A percentile compares a stretch with the other conserved stretches of the same genome.
Evolutionary conservation across 2,888 invertebrate genomes (phyloP).

Genomic region (Tanypteryx hageni): DNA sequence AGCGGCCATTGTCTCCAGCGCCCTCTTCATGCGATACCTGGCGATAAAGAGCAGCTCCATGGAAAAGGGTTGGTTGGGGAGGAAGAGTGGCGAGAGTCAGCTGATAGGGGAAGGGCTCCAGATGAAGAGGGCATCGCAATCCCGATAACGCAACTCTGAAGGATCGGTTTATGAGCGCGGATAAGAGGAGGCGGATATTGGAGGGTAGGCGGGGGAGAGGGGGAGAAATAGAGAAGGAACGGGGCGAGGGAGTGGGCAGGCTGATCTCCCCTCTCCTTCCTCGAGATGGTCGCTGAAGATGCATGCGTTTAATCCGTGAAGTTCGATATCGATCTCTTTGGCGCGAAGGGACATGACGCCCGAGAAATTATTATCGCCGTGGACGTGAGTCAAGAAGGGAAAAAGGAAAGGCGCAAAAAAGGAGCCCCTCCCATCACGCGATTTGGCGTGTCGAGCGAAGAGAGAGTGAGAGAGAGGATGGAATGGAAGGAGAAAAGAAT

Average conservation of each 20-base stretch:
- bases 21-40: not conserved
- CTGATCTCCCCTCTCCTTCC: too few species aligned
- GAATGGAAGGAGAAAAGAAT: too few species aligned
- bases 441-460: not conserved
- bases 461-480: too few species aligned
- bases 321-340: constrained; percentile 7
- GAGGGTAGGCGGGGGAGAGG: too few species aligned
- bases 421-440: not conserved
- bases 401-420: not conserved
- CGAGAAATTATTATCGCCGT: constrained; percentile 14
- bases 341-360: not conserved
- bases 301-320: constrained; percentile 32
- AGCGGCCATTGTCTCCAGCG: not conserved
- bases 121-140: too few species aligned
- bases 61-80: not conserved
- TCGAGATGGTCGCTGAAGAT: not conserved
- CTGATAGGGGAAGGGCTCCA: too few species aligned
- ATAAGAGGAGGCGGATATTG: too few species aligned
- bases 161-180: too few species aligned
- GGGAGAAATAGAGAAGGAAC: too few species aligned
- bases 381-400: not conserved
- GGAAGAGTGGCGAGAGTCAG: not conserved
- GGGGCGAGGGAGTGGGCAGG: too few species aligned
- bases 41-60: not conserved
- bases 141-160: too few species aligned